Conservation (phyloP, 2,113 vertebrate genomes). For the Tursiops truncatus region DNA sequence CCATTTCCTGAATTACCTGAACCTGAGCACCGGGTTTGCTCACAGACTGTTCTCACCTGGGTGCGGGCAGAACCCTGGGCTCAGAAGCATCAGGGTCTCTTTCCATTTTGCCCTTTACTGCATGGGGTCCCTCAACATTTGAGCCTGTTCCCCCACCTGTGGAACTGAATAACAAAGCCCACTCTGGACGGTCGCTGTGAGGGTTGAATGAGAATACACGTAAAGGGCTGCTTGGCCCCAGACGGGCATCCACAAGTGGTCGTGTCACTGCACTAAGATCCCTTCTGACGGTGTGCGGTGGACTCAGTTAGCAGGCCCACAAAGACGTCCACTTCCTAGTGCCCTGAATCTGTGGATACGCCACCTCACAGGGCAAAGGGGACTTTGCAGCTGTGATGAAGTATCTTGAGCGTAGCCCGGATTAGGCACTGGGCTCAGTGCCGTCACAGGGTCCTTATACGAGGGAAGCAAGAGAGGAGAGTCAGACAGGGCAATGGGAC, state of each 20-base stretch:
- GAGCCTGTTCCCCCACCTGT: background rate
- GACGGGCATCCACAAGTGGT: accelerated
- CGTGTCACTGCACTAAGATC: too few species aligned
- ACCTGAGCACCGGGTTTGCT: background rate
- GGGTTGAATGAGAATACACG: background rate
- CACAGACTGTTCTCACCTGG: background rate
- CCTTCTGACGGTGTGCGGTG: background rate
- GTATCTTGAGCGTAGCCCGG: background rate
- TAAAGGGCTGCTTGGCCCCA: background rate
- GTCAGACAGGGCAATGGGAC: background rate
- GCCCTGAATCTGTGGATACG: background rate
- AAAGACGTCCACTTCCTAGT: background rate
- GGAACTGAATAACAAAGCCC: background rate
- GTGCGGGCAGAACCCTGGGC: background rate
- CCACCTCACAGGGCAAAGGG: background rate
- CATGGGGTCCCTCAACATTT: background rate
- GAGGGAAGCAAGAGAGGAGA: background rate
- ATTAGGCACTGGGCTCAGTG: too few species aligned
- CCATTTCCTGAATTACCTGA: background rate
- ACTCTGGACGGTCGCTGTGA: background rate
- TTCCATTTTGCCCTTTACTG: background rate
- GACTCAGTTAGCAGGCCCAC: background rate
- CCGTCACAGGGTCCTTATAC: background rate
- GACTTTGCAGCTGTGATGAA: background rate
- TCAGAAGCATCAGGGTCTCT: background rate